Evolutionary conservation across 1,140 invertebrate genomes (phyloP), one percentile per base, ranked within the genome.

Genomic region (Drosophila lowei): DNA sequence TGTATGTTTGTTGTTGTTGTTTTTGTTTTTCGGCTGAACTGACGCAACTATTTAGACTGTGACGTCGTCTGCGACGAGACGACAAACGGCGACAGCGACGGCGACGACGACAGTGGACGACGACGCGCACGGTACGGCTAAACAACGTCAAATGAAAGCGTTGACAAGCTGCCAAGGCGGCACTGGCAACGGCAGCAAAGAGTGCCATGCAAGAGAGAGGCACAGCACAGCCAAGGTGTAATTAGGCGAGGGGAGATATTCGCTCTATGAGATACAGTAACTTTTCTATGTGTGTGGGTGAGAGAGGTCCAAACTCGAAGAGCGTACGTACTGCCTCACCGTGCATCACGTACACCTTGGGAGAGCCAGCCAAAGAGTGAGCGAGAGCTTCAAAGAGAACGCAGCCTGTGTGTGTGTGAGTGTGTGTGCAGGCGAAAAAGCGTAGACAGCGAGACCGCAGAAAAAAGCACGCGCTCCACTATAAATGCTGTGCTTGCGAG

Each of bases 91-190:
- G 54, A 58, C 72, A 72, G 50, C 71, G 61, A 66, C 72, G 34
- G 53, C 66, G 59, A 55, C 59, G 38, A 63, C 67, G 56, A 57
- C 56, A 59, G 47, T 60, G 74, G 11, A 73, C 71, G 58, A 73
- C 80, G 80, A 84, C 80, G 80, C 80, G 77, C 80, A 85, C 81
- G 74, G 70, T 75, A 86, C 81, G 81, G 64, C 77, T 77, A 62
- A 85, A 86, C 68, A 81, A 85, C 79, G 63, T 61, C 67, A 77
- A 86, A 88, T 88, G 80, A 81, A 64, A 77, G 61, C 72, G 65
- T 70, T 79, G 52, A 77, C 68, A 73, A 80, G 77, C 65, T 74
- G 70, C 70, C 4, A 53, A 53, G 30, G 34, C 34, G 13, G 44
- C 21, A 59, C 28, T 28, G 13, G 44, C 21, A 59, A 28, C 38